Evolutionary conservation across 2,888 invertebrate genomes (phyloP), one percentile per base, ranked within the genome.

Genomic region (Notodonta ziczac): DNA sequence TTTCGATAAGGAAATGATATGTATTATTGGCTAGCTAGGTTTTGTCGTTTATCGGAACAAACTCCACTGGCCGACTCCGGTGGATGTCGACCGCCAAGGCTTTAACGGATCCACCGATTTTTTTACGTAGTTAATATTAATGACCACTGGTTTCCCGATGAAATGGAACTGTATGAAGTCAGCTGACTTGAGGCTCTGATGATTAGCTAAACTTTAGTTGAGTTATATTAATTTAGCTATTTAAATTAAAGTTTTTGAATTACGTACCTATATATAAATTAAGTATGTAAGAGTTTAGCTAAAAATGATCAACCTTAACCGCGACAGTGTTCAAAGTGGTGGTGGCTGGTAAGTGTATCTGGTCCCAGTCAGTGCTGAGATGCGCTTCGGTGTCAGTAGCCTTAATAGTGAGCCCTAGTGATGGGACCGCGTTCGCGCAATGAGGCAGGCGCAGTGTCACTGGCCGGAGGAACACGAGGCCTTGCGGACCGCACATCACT

Each of bases 401-500:
- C 84, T 97, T 97, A 58, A 97, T 94, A 54, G 97, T 96, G 71
- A 97, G 94, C 62, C 96, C 96, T 80, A 97, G 93, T 58, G 97
- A 96, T 46, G 97, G 95, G 66, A 97, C 95, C 58, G 96, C 96
- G 85, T 96, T 97, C 73, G 96, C 96, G 87, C 96, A 96, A 87
- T 97, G 98, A 71, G 99, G 99, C 84, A 99, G 96, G 73, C 97
- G 96, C 60, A 99, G 95, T 79, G 98, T 98, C 81, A 98, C 98
- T 58, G 98, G 98, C 84, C 96, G 95, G 65, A 96, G 92, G 93
- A 99, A 99, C 88, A 97, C 96, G 73, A 98, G 95, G 72, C 98
- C 97, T 93, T 98, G 98, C 35, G 99, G 99, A 66, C 99, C 98
- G 94, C 98, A 99, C 97, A 98, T 98, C 82, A 99, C 98, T 81